A percentile compares a stretch with the other conserved stretches of the same genome.
Conservation (phyloP, 2,797 vertebrate genomes). For the Columba guinea region DNA sequence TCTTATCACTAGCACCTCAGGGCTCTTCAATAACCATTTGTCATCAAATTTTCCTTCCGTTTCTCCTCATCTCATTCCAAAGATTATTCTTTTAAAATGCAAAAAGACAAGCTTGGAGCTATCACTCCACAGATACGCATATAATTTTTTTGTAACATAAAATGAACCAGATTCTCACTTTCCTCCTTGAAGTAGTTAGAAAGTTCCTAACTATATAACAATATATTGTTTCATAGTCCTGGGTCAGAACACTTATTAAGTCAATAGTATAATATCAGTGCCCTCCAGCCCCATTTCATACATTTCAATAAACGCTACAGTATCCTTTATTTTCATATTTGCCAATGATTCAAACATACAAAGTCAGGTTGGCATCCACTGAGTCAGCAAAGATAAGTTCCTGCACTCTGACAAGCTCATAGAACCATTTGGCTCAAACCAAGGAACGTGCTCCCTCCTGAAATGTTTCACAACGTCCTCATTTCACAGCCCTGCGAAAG, state of each 20-base stretch:
- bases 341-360: not conserved
- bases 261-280: not conserved
- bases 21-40: constrained; percentile 63
- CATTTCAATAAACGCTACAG: not conserved
- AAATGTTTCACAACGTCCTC: not conserved
- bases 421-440: not conserved
- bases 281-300: not conserved
- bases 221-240: not conserved
- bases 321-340: not conserved
- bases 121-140: constrained; percentile 28
- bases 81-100: constrained; percentile 55
- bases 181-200: constrained; percentile 2
- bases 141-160: not conserved
- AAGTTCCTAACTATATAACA: not conserved
- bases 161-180: constrained; percentile 21
- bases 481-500: not conserved
- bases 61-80: constrained; percentile 48
- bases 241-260: not conserved
- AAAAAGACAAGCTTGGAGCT: constrained; percentile 39
- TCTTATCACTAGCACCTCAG: constrained; percentile 59
- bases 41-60: constrained; percentile 59
- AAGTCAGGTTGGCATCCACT: not conserved
- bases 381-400: not conserved
- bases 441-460: not conserved
- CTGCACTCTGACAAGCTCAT: not conserved